phyloP scores from a whole-genome alignment of 1,140 invertebrate genomes.

The Lordiphosa stackelbergi region DNA sequence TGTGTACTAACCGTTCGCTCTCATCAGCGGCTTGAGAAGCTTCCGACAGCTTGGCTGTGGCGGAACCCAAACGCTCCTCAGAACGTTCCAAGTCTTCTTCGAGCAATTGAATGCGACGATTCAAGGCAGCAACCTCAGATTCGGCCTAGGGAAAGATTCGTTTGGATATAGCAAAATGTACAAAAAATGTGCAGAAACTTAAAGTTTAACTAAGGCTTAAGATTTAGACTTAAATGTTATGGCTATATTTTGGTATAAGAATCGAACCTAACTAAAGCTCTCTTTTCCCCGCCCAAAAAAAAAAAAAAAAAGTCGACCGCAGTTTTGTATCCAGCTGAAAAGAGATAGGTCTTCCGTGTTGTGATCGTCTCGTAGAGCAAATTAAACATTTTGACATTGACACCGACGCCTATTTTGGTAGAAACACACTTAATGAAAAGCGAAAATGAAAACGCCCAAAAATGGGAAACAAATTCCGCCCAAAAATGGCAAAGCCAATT shows the following conservation, averaged over 20 bases:
- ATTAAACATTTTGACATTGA: constrained; percentile 62
- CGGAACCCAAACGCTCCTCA: constrained; percentile 96
- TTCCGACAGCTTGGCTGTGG: constrained; percentile 98
- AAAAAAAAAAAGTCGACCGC: constrained; percentile 40
- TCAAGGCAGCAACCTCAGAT: constrained; percentile 97
- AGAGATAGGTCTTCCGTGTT: constrained; percentile 25
- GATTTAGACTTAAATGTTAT: constrained; percentile 3
- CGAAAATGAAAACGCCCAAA: constrained; percentile 69
- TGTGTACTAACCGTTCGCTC: constrained; percentile 94
- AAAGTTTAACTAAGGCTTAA: constrained; percentile 16
- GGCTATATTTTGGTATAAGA: constrained; percentile 46
- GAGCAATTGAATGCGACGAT: constrained; percentile 97
- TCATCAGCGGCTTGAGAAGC: constrained; percentile 99
- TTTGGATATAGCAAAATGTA: constrained; percentile 4
- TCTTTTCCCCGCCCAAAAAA: constrained; percentile 22
- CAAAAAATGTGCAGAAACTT: constrained; percentile 16
- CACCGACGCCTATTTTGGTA: constrained; percentile 12
- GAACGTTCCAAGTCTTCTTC: constrained; percentile 99
- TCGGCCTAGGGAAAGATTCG: constrained; percentile 87
- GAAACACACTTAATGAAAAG: constrained; percentile 41
- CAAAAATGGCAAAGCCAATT: constrained; percentile 59
- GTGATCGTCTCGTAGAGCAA: constrained; percentile 16
- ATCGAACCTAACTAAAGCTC: constrained; percentile 24
- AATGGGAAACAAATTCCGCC: constrained; percentile 60
- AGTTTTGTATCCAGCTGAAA: constrained; percentile 53